Conservation (phyloP, 1,140 invertebrate species). For the Fragariocoptes setiger region DNA sequence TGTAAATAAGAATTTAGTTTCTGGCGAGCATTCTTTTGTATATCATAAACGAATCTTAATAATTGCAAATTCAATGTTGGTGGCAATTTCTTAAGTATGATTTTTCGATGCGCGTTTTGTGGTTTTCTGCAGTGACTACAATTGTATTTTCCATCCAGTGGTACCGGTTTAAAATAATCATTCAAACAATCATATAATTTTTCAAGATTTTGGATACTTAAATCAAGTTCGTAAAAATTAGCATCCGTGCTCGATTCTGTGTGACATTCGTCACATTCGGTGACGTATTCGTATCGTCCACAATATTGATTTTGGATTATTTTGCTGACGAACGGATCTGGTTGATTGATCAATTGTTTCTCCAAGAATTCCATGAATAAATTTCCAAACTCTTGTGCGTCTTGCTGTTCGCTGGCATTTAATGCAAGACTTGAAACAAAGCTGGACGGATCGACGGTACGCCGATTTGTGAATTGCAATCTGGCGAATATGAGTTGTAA, state of each 20-base stretch:
- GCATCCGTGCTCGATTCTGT: slow-evolving; percentile 1
- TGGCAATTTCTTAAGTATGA: slow-evolving; percentile 26
- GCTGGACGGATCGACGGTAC: slow-evolving; percentile 27
- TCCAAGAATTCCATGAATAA: slow-evolving; percentile 29
- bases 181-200: slow-evolving; percentile 1
- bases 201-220: slow-evolving; percentile 4
- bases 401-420: slow-evolving; percentile 27
- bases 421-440: slow-evolving; percentile 29
- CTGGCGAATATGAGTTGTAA: slow-evolving; percentile 32
- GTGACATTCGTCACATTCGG: slow-evolving; percentile 19
- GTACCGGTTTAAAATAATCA: slow-evolving; percentile 20
- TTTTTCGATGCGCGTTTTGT: slow-evolving; percentile 28
- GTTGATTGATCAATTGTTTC: slow-evolving; percentile 20
- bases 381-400: slow-evolving; percentile 39
- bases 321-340: slow-evolving; percentile 17
- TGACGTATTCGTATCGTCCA: slow-evolving; percentile 31
- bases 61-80: slow-evolving; percentile 33
- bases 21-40: slow-evolving; percentile 29
- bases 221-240: background rate
- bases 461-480: slow-evolving; percentile 26
- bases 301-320: slow-evolving; percentile 27
- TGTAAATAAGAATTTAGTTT: slow-evolving; percentile 31
- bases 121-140: slow-evolving; percentile 27
- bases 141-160: slow-evolving; percentile 30
- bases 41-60: slow-evolving; percentile 31